Evolutionary conservation across 2,797 vertebrate genomes (phyloP), one percentile per base, ranked within the genome.

Genomic region (Arnoldichthys spilopterus): DNA sequence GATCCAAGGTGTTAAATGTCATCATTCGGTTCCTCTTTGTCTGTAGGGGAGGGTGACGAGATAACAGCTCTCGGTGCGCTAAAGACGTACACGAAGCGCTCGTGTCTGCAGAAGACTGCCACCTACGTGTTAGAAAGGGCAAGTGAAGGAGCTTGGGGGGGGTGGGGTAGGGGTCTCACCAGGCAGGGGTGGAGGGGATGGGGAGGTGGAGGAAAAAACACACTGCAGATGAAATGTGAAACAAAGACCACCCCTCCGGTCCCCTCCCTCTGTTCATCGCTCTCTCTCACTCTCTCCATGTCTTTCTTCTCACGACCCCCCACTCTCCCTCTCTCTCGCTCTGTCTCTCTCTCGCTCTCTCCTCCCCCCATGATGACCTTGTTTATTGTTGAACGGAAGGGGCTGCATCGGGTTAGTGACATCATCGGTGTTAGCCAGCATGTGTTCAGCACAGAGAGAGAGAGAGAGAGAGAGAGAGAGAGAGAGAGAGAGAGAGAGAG

Each of bases 391-490:
- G 83, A 88, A 79, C 85, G 84, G 83, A 82, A 81, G 72, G 86
- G 86, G 81, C 83, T 47, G 83, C 85, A 37, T 71, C 53, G 81
- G 76, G 73, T 84, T 88, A 85, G 87, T 92, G 91, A 91, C 90
- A 91, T 93, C 89, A 91, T 91, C 85, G 85, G 61, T 81, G 90
- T 89, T 89, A 89, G 81, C 84, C 86, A 79, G 72, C 79, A 78
- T 84, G 85, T 82, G 74, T 81, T 67, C 64, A 80, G 70, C 40
- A 16, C 43, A 54, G 58, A 26, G 49, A 62, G 61, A 63, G 61
- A 61, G 28, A 59, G 56, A 28, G 56, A 30, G 56, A 28, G 56
- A 59, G 56, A 59, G 24, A 61, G 26, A 61, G 26, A 32, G 58
- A 32, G 72, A 77, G 61, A 74, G 45, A 74, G 63, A 77, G 53